A percentile compares a stretch with the other conserved stretches of the same genome.
Conservation (phyloP, 2,113 vertebrate genomes). For the rabbit (Oryctolagus cuniculus) region DNA sequence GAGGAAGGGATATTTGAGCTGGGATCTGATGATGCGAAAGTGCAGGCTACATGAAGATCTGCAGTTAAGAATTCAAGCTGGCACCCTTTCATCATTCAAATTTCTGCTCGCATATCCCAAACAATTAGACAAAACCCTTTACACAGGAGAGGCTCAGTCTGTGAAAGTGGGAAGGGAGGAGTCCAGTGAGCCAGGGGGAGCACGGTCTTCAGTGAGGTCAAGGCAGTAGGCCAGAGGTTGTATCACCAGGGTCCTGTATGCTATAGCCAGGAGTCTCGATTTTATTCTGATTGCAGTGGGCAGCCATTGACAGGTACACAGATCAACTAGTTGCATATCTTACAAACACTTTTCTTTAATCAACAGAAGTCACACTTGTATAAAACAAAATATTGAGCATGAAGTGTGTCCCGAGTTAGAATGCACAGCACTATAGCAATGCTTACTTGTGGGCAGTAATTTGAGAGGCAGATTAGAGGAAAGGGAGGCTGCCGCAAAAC, state of each 20-base stretch:
- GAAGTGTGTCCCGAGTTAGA: neutral
- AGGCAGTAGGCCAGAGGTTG: neutral
- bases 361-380: neutral
- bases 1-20: neutral
- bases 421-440: neutral
- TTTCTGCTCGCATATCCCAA: neutral
- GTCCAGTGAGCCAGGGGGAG: neutral
- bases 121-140: neutral
- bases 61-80: neutral
- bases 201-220: neutral
- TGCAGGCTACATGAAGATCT: neutral
- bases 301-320: neutral
- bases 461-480: conserved; percentile 41
- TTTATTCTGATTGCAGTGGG: neutral
- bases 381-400: conserved; percentile 33
- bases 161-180: neutral
- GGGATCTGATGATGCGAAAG: conserved; percentile 8
- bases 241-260: neutral
- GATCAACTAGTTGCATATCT: neutral
- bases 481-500: neutral
- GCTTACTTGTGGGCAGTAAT: neutral
- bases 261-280: neutral
- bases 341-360: neutral
- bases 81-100: conserved; percentile 15
- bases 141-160: neutral